Evolutionary conservation across 1,140 invertebrate genomes (phyloP), one percentile per base, ranked within the genome.

Genomic region (Tribolium madens): DNA sequence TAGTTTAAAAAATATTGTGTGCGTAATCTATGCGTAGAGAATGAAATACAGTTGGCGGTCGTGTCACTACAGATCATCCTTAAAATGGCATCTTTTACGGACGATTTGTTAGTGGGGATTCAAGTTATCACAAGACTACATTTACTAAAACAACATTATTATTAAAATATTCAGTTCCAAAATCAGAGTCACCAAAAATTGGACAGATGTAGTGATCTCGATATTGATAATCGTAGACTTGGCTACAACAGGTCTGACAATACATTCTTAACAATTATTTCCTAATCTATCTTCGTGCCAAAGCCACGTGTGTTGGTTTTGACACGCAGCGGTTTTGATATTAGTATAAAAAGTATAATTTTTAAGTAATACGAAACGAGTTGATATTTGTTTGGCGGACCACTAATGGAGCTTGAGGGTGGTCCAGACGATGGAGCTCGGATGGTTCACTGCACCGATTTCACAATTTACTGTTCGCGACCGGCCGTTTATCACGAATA

Each of bases 401-500:
- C 69, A 79, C 72, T 83, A 89, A 81, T 88, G 87, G 75, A 85
- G 85, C 36, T 87, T 86, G 33, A 88, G 84, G 17, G 88, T 89
- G 18, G 92, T 91, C 92, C 92, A 93, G 6, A 93, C 91, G 42
- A 92, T 86, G 17, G 90, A 87, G 73, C 89, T 88, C 3, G 92
- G 92, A 84, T 92, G 91, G 7, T 89, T 86, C 6, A 93, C 86
- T 46, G 90, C 91, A 21, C 92, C 91, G 68, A 93, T 93, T 85
- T 94, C 92, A 86, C 93, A 95, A 84, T 94, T 93, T 60, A 94
- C 92, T 10, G 92, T 93, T 80, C 91, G 87, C 31, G 91, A 91
- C 80, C 92, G 89, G 0, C 92, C 93, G 81, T 94, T 93, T 47
- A 95, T 87, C 46, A 94, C 91, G 82, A 93, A 92, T 12, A 94